Evolutionary conservation across 2,797 vertebrate genomes (phyloP).

Genomic region (Chrysocyon brachyurus): DNA sequence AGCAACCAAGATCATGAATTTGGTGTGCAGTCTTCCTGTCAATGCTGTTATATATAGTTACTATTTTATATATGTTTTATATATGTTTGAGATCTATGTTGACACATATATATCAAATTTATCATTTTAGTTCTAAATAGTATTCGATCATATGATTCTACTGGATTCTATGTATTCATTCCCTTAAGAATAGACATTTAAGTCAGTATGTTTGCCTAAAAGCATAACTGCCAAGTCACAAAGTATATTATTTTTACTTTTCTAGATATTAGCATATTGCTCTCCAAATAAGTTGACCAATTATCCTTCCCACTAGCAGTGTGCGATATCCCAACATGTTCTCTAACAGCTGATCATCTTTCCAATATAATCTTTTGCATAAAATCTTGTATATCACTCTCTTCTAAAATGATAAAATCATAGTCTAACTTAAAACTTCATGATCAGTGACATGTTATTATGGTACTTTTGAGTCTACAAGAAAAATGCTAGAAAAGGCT

Average conservation of each 20-base stretch:
- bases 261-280: not conserved
- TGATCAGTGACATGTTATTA: not conserved
- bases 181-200: not conserved
- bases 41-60: not conserved
- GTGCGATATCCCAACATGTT: not conserved
- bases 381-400: not conserved
- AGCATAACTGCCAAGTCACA: not conserved
- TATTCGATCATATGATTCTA: not conserved
- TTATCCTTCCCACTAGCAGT: not conserved
- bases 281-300: not conserved
- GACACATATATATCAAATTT: not conserved
- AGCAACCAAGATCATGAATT: constrained; percentile 44
- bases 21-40: not conserved
- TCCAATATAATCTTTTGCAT: constrained; percentile 1
- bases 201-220: not conserved
- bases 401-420: constrained; percentile 38
- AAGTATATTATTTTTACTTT: not conserved
- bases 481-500: not conserved
- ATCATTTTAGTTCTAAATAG: constrained; percentile 4
- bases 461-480: not conserved
- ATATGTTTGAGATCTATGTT: not conserved
- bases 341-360: constrained; percentile 32
- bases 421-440: not conserved
- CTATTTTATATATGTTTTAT: not conserved
- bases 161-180: constrained; percentile 2